Percentiles rank a stretch among this genome's conserved stretches.
Conservation (phyloP, 2,888 invertebrate species). For the Adela reaumurella region DNA sequence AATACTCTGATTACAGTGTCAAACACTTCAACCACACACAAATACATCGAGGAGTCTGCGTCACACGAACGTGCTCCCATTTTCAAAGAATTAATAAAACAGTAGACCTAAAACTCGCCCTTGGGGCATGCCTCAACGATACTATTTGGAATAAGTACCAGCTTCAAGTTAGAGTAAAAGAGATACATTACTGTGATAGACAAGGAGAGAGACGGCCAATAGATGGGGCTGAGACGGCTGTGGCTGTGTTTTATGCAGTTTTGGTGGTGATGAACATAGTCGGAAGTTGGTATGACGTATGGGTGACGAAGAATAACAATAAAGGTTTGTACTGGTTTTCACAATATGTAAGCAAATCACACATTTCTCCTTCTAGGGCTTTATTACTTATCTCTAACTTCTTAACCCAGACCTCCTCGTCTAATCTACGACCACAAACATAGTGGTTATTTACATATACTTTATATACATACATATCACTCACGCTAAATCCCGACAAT, state of each 20-base stretch:
- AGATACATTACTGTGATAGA: slow-evolving; percentile 3
- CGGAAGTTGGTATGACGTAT: slow-evolving; percentile 15
- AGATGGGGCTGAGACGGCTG: slow-evolving; percentile 10
- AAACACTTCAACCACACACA: slow-evolving; percentile 8
- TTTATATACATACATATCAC: too few species aligned
- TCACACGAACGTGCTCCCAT: slow-evolving; percentile 2
- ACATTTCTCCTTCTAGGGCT: too few species aligned
- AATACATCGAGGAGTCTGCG: slow-evolving; percentile 5
- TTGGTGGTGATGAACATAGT: slow-evolving; percentile 15
- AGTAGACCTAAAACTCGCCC: neutral
- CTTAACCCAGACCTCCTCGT: too few species aligned
- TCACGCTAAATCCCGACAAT: too few species aligned
- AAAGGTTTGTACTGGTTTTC: neutral
- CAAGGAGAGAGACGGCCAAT: neutral
- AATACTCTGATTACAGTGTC: slow-evolving; percentile 5
- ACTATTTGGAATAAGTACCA: neutral
- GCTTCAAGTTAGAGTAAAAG: neutral
- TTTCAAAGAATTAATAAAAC: neutral
- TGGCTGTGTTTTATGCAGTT: slow-evolving; percentile 12
- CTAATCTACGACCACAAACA: too few species aligned
- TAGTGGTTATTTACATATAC: too few species aligned
- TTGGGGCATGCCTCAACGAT: neutral
- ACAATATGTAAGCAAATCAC: too few species aligned
- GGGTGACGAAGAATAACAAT: neutral
- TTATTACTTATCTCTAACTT: too few species aligned